Conservation (phyloP, 1,140 invertebrate genomes). For the Acromyrmex echinatior region DNA sequence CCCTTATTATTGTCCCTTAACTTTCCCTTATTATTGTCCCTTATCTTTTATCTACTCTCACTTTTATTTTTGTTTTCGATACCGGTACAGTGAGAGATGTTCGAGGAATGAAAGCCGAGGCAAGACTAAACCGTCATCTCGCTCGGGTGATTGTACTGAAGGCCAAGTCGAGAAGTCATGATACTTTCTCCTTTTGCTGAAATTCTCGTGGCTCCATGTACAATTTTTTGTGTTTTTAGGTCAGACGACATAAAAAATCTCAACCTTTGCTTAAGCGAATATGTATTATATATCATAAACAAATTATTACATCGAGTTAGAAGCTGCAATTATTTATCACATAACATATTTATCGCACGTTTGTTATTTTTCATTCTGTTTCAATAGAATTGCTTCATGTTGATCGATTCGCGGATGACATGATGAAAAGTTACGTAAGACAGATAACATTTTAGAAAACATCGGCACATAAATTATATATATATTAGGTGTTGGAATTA, state of each 20-base stretch:
- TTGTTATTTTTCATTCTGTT: neutral
- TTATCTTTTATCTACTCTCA: neutral
- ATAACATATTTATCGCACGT: too few relatives aligned
- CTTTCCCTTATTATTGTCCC: neutral
- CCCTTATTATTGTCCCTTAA: neutral
- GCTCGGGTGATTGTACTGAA: constrained; percentile 55
- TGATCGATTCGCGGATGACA: neutral
- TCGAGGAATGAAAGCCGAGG: constrained; percentile 37
- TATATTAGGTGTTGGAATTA: too few relatives aligned
- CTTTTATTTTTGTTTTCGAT: neutral
- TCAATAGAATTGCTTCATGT: neutral
- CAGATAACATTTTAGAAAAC: neutral
- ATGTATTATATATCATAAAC: neutral
- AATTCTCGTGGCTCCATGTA: neutral
- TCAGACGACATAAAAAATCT: too few relatives aligned
- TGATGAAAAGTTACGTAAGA: neutral
- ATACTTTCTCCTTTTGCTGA: constrained; percentile 76
- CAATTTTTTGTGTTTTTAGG: neutral
- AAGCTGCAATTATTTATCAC: neutral
- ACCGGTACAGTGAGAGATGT: neutral
- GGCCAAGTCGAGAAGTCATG: constrained; percentile 64
- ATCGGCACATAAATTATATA: neutral
- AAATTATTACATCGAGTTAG: neutral
- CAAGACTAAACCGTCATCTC: constrained; percentile 60
- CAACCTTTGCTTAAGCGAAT: neutral